phyloP scores from a whole-genome alignment of 1,140 invertebrate genomes.

The Drosophila willistoni region DNA sequence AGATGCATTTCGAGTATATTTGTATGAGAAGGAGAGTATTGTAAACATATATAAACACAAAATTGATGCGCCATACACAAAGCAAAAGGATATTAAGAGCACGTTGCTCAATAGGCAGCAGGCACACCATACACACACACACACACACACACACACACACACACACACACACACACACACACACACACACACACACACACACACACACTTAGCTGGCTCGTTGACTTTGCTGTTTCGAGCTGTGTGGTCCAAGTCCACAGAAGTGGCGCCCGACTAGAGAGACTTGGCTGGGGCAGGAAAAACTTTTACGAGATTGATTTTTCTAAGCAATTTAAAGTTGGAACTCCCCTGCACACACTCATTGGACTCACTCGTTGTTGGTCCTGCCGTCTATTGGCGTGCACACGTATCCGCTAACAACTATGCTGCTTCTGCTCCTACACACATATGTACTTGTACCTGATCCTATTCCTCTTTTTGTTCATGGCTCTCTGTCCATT shows the following conservation, averaged over 20 bases:
- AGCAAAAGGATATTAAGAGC: conserved; percentile 44
- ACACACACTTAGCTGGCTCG: conserved; percentile 63
- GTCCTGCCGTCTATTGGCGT: neutral
- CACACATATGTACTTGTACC: neutral
- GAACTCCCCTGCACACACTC: conserved; percentile 45
- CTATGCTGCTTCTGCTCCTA: neutral
- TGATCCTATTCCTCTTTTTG: neutral
- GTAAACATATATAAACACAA: conserved; percentile 41
- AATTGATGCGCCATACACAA: conserved; percentile 48
- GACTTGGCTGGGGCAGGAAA: conserved; percentile 46
- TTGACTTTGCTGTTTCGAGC: conserved; percentile 53
- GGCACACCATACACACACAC: conserved; percentile 28
- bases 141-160: too few relatives aligned
- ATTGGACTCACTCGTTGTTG: neutral
- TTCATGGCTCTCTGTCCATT: too few relatives aligned
- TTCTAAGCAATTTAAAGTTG: conserved; percentile 80
- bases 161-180: conserved; percentile 37
- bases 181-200: conserved; percentile 32
- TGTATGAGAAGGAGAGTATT: conserved; percentile 1
- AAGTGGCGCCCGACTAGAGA: conserved; percentile 38
- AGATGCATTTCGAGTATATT: too few relatives aligned
- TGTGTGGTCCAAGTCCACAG: conserved; percentile 59
- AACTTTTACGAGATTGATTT: conserved; percentile 80
- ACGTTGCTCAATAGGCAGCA: conserved; percentile 66
- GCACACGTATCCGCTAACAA: conserved; percentile 19